Base-by-base conservation (phyloP, 2,888 invertebrate species). In the Melanargia galathea region DNA sequence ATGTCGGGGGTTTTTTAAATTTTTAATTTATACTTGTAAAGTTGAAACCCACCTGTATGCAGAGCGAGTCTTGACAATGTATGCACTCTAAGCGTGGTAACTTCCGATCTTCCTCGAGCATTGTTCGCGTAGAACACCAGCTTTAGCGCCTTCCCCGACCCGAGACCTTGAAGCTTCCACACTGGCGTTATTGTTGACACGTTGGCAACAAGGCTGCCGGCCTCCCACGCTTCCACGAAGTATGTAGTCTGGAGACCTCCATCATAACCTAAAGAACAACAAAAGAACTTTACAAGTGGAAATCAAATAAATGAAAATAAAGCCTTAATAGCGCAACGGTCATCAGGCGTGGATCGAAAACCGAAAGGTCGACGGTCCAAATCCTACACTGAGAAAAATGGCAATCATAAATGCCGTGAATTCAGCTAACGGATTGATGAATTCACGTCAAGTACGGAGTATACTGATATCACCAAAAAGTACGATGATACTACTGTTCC, bases 111-210 rank as follows among this genome's bases (percentile, higher is more conserved):
- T 16, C 97, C 97, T 76, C 96, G 95, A 6, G 95, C 93, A 82
- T 98, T 98, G 64, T 94, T 94, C 1, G 97, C 95, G 82, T 96
- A 97, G 67, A 97, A 93, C 59, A 95, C 91, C 82, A 97, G 94
- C 74, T 94, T 94, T 70, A 97, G 92, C 16, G 94, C 92, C 74
- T 95, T 95, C 6, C 96, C 97, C 0, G 97, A 93, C 61, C 96
- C 95, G 59, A 98, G 92, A 5, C 94, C 95, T 71, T 94, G 93
- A 1, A 97, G 95, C 62, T 94, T 94, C 89, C 97, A 96, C 35
- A 94, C 91, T 0, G 97, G 95, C 72, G 93, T 93, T 68, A 93
- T 93, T 40, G 95, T 94, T 2, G 95, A 94, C 8, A 94, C 92
- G 79, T 96, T 96, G 10, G 94, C 93, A 72, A 94, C 91, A 20